phyloP scores from a whole-genome alignment of 2,797 vertebrate genomes.

The Sebastes trivittatus region DNA sequence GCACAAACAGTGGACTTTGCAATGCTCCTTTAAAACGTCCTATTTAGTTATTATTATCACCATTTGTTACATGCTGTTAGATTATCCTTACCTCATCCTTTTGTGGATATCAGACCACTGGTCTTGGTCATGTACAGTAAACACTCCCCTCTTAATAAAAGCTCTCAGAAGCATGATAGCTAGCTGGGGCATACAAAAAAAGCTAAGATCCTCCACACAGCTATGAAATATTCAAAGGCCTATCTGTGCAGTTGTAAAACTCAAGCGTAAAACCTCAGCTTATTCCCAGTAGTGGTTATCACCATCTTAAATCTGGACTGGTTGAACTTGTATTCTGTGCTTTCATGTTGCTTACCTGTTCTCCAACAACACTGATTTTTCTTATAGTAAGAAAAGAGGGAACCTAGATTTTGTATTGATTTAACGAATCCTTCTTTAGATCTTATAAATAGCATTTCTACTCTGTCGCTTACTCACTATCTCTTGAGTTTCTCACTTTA shows the following conservation, averaged over 20 bases:
- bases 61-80: neutral
- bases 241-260: slow-evolving; percentile 41
- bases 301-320: slow-evolving; percentile 29
- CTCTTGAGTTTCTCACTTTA: neutral
- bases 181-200: slow-evolving; percentile 6
- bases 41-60: neutral
- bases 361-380: neutral
- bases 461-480: neutral
- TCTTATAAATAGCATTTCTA: neutral
- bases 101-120: neutral
- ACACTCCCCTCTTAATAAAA: slow-evolving; percentile 15
- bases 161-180: slow-evolving; percentile 17
- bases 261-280: slow-evolving; percentile 27
- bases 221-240: slow-evolving; percentile 66
- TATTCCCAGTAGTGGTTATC: slow-evolving; percentile 28
- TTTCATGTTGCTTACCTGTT: neutral
- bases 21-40: neutral
- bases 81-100: neutral
- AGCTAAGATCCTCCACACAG: slow-evolving; percentile 24
- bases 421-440: neutral
- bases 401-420: neutral
- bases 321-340: neutral
- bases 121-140: neutral
- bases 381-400: neutral
- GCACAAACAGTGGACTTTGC: neutral